Conservation (phyloP, 2,797 vertebrate genomes). For the Xerus rutilus region DNA sequence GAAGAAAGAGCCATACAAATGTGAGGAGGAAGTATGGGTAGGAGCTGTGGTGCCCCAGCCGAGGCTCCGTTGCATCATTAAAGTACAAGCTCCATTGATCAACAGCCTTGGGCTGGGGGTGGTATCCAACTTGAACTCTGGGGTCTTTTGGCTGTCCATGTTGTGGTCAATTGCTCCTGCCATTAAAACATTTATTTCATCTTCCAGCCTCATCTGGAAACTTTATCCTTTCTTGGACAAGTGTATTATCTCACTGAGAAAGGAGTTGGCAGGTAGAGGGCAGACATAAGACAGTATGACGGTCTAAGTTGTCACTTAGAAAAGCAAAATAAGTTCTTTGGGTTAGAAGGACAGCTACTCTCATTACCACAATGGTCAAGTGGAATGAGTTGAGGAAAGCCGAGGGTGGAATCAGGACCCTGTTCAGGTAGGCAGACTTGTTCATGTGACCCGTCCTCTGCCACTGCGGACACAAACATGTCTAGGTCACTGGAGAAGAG, state of each 20-base stretch:
- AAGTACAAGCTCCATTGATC: not conserved
- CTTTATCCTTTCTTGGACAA: not conserved
- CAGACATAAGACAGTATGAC: not conserved
- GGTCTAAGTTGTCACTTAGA: not conserved
- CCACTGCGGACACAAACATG: fast-evolving
- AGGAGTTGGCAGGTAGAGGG: not conserved
- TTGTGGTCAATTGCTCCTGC: not conserved
- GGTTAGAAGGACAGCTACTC: not conserved
- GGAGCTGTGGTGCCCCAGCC: not conserved
- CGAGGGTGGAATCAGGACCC: not conserved
- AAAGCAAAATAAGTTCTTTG: not conserved
- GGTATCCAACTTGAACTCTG: not conserved
- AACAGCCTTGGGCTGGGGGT: not conserved
- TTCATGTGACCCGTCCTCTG: not conserved
- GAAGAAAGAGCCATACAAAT: not conserved
- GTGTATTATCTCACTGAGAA: not conserved
- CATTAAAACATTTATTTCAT: not conserved
- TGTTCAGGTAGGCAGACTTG: not conserved
- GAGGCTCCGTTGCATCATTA: not conserved
- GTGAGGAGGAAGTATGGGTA: not conserved
- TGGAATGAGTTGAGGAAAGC: not conserved
- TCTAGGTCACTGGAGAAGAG: not conserved
- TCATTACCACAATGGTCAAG: fast-evolving
- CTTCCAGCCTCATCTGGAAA: not conserved
- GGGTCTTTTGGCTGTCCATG: not conserved